Evolutionary conservation across 2,888 invertebrate genomes (phyloP), one percentile per base, ranked within the genome.

Genomic region (Auanema freiburgensis): DNA sequence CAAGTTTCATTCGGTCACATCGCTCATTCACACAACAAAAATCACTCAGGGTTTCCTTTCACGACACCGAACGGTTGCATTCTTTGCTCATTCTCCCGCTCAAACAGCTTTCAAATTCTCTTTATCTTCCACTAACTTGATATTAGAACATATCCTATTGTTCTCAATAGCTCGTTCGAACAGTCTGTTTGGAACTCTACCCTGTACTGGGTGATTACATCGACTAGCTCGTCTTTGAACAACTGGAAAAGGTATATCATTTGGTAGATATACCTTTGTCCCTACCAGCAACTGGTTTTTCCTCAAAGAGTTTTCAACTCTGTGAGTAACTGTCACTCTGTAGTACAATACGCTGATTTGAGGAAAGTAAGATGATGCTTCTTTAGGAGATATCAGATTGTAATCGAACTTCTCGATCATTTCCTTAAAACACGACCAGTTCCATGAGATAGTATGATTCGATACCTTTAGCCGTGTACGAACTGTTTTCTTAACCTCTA

Each of bases 251-350:
- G 2, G 4, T 2, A 24, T 33, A 21, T 33, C 11, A 14, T 43
- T n/a, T n/a, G 23, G 25, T n/a, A 24, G 18, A 11, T 50, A 50
- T 2, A 16, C 11, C 6, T 16, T 24, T 14, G 16, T 40, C 49
- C 54, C 12, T 21, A 72, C 74, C 21, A 63, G 65, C 55, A 71
- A 46, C 1, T 66, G 57, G 54, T 58, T 69, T 52, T 72, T 67
- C 16, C 67, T 67, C 42, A 79, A 66, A 11, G 73, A 71, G 43
- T 76, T 67, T 53, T 79, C 79, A 25, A 79, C 62, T 53, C 70
- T 67, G 40, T 73, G 70, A 8, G 79, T 74, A 5, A 71, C 57
- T 16, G 67, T 66, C 4, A 79, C 61, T 21, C 67, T 65, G 51
- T 67, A 65, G 60, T 76, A 76, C 12, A 78, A 58, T 4, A 72